Evolutionary conservation across 2,888 invertebrate species (phyloP), one percentile per base, ranked within the genome.

Genomic region (Ptychoptera contaminata): DNA sequence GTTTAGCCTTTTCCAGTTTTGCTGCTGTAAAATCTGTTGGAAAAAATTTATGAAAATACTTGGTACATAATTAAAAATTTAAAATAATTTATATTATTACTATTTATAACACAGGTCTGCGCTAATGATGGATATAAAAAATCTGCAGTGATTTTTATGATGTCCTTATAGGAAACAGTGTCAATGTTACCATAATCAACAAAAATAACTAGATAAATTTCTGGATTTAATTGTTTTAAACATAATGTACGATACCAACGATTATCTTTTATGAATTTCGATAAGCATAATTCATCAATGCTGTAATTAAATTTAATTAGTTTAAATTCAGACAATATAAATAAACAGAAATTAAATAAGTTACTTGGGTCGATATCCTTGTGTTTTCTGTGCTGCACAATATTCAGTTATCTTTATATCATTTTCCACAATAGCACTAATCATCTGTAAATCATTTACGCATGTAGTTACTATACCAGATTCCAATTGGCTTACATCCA

Each of bases 211-310:
- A 35, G 29, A 10, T 30, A 36, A 15, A 12, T 11, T 8, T 35
- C 40, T 40, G 37, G 36, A 14, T n/a, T 16, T 2, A 5, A 10
- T 10, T 29, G 7, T 29, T 40, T 40, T 12, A 40, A 8, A 36
- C 35, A 36, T 5, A 14, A 7, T 8, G 36, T 31, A 15, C 44
- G 44, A 44, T 44, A 44, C 44, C 44, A 44, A 6, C 10, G 14
- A 34, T 32, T 34, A 16, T 23, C 23, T 14, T 34, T 16, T 2
- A 31, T n/a, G 11, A n/a, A 16, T n/a, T 36, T 14, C 8, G 37
- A 29, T 4, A 37, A 15, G 16, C 43, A 43, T 16, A 16, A 37
- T 37, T 43, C 43, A 8, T 31, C 37, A 3, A 1, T 2, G 4
- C 43, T 43, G 12, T 7, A 35, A 36, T 9, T 2, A 34, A 40